Conservation (phyloP, 2,113 vertebrate species). For the Hippopotamus amphibius region DNA sequence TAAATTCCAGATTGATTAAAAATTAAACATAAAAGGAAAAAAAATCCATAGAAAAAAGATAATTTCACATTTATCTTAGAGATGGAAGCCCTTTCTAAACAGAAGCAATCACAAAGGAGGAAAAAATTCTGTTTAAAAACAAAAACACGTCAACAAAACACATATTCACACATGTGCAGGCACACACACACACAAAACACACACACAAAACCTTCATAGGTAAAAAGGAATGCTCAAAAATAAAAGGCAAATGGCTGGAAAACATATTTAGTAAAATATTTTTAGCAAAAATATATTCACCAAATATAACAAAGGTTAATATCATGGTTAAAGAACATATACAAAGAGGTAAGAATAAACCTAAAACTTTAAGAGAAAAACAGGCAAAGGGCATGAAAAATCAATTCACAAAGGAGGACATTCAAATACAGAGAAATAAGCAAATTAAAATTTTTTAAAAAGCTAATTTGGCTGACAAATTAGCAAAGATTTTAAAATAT, state of each 20-base stretch:
- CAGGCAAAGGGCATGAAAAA: not conserved
- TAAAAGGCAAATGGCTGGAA: not conserved
- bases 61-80: conserved; percentile 35
- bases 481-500: conserved; percentile 28
- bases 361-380: conserved; percentile 55
- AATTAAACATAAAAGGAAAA: conserved; percentile 51
- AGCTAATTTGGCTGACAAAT: not conserved
- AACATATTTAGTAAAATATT: not conserved
- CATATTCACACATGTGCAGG: not conserved
- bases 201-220: not conserved
- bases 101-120: not conserved
- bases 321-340: conserved; percentile 9
- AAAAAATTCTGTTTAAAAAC: conserved; percentile 2
- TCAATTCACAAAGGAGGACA: not conserved
- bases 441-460: not conserved
- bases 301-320: not conserved
- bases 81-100: not conserved
- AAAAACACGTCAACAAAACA: not conserved
- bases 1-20: conserved; percentile 15
- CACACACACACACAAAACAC: not conserved
- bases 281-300: not conserved
- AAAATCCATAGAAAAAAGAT: not conserved
- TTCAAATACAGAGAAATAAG: conserved; percentile 36
- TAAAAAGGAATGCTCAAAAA: conserved; percentile 42
- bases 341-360: not conserved